Percentiles rank a stretch among this genome's conserved stretches.
Evolutionary conservation across 2,797 vertebrate genomes (phyloP).

Genomic region (Paratrypauchen microcephalus): DNA sequence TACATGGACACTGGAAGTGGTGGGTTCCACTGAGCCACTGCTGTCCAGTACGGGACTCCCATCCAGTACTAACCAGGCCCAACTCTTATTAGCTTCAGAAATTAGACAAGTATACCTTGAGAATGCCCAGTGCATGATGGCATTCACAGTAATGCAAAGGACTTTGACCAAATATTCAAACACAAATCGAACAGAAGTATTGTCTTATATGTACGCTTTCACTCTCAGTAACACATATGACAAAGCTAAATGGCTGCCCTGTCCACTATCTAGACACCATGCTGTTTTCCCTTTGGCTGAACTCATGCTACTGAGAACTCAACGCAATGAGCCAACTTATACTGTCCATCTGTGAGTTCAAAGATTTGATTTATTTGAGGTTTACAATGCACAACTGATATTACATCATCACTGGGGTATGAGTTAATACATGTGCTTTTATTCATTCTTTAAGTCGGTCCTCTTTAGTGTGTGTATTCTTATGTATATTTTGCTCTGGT

Average conservation of each 20-base stretch:
- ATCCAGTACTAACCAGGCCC: background rate
- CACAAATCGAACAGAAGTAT: background rate
- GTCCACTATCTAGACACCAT: constrained; percentile 54
- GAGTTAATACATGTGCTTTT: constrained; percentile 19
- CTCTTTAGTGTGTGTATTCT: background rate
- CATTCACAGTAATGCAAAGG: background rate
- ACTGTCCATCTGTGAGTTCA: constrained; percentile 32
- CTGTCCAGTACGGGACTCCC: too few relatives aligned
- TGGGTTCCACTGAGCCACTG: too few relatives aligned
- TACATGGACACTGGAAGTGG: background rate
- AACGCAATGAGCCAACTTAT: constrained; percentile 63
- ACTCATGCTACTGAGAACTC: constrained; percentile 65
- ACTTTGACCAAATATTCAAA: background rate
- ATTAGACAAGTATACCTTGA: background rate
- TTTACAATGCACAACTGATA: background rate
- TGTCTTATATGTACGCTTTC: background rate
- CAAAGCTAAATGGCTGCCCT: constrained; percentile 17
- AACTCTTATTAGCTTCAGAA: background rate
- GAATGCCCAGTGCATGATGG: background rate
- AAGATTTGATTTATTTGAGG: background rate
- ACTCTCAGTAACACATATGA: constrained; percentile 1
- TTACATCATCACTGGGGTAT: constrained; percentile 16
- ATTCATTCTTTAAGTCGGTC: background rate
- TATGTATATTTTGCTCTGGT: constrained; percentile 14
- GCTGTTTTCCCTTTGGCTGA: constrained; percentile 73